Evolutionary conservation across 2,888 invertebrate genomes (phyloP), one percentile per base, ranked within the genome.

Genomic region (Melieria crassipennis): DNA sequence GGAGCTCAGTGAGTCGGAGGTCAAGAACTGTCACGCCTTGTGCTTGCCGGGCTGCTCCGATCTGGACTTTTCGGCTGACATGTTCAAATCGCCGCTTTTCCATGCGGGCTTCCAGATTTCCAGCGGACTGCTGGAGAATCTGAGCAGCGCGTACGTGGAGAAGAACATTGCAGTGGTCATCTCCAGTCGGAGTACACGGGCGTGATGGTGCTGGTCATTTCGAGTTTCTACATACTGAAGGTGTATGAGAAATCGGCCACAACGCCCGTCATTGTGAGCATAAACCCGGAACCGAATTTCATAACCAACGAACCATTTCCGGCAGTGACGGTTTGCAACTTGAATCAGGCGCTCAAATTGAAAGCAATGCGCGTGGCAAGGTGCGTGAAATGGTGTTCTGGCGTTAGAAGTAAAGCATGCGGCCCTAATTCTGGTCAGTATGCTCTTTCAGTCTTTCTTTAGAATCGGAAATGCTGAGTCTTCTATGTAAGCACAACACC

Each of bases 301-400:
- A 88, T 95, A 0, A 88, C 89, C 4, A 88, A 90, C 70, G 89
- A 95, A 70, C 95, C 95, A 0, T 95, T 95, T 85, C 95, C 95
- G 0, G 93, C 95, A 0, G 87, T 95, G 2, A 95, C 95, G 0
- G 90, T 95, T 73, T 95, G 95, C 83, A 95, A 94, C 83, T 92
- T 94, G 85, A 95, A 95, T 84, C 92, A 93, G 82, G 94, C 74
- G 9, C n/a, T 72, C 9, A 57, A 70, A 5, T 5, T 50, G 6
- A 70, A 71, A 47, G 73, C 69, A 3, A 45, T 13, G 7, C 30
- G 65, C 10, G 71, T 73, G 45, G 57, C 64, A 46, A 65, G 46
- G 75, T 75, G 64, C 63, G 69, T 64, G 9, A 16, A 13, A 42
- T n/a, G 7, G 3, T 13, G n/a, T 7, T 10, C 1, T 42, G n/a